Evolutionary conservation across 2,797 vertebrate species (phyloP), one percentile per base, ranked within the genome.

Genomic region (Balearica regulorum): DNA sequence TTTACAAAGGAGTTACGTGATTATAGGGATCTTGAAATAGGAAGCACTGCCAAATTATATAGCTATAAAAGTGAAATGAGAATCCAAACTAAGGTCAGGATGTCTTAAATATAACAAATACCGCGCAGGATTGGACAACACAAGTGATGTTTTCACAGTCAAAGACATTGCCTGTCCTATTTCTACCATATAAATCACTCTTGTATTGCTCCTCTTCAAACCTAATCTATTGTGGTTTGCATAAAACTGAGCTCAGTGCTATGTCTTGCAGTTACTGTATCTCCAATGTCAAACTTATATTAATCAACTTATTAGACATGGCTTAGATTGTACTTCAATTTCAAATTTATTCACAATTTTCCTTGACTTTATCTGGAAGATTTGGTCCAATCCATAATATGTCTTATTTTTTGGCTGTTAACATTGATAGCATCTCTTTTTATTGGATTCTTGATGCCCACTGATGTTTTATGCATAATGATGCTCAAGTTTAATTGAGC

Each of bases 401-500:
- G 62, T 60, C 87, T 98, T 97, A 98, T 89, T 95, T 98, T 96
- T 97, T 92, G 90, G 83, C 88, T 97, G 79, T 94, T 97, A 96
- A 93, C 89, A 96, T 35, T 94, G 96, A 97, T 89, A 95, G 85
- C 54, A 72, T 91, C 97, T 94, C 69, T 80, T 97, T 97, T 98
- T 97, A 97, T 97, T 95, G 93, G 95, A 72, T 96, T 97, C 96
- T 81, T 70, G 96, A 70, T 95, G 93, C 80, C 89, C 94, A 91
- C 93, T 98, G 97, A 97, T 98, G 86, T 92, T 98, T 98, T 97
- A 97, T 97, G 94, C 96, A 97, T 97, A 98, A 98, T 97, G 96
- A 97, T 98, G 95, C 96, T 97, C 95, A 91, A 97, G 97, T 97
- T 97, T 98, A 98, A 98, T 97, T 98, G 98, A 98, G 96, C 97